A percentile compares a stretch with the other conserved stretches of the same genome.
Evolutionary conservation across 2,113 vertebrate genomes (phyloP).

Genomic region (Artemisiospiza belli): DNA sequence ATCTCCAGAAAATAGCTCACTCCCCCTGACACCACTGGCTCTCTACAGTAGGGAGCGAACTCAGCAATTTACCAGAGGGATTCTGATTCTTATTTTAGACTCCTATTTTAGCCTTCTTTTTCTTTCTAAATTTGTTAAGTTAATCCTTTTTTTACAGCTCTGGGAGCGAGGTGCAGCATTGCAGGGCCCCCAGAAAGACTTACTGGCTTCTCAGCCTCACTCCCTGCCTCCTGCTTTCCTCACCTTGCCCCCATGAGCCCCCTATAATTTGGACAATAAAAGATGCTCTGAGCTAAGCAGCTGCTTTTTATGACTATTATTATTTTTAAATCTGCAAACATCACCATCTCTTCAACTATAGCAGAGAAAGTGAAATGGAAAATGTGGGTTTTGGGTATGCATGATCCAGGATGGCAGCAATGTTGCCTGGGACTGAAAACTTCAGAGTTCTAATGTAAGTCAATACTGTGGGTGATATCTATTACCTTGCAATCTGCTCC

Average conservation of each 20-base stretch:
- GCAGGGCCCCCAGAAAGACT: neutral
- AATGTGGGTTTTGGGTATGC: neutral
- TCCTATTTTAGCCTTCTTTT: constrained; percentile 34
- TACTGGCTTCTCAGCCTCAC: neutral
- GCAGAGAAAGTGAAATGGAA: neutral
- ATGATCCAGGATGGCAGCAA: neutral
- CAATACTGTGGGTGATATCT: neutral
- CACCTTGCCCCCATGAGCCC: neutral
- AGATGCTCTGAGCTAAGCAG: neutral
- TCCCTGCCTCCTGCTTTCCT: neutral
- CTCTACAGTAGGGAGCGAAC: neutral
- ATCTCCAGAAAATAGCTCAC: constrained; percentile 45
- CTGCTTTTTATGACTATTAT: neutral
- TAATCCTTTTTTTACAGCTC: constrained; percentile 43
- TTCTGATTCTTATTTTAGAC: constrained; percentile 64
- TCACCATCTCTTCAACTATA: neutral
- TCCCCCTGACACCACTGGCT: neutral
- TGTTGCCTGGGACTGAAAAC: neutral
- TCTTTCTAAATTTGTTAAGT: constrained; percentile 16
- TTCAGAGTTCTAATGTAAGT: neutral
- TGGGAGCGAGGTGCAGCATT: neutral
- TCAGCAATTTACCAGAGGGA: constrained; percentile 61
- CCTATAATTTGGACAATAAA: neutral
- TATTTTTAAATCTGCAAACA: neutral
- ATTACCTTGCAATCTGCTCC: neutral